Conservation (phyloP, 2,888 invertebrate genomes). For the Fragum sueziense region DNA sequence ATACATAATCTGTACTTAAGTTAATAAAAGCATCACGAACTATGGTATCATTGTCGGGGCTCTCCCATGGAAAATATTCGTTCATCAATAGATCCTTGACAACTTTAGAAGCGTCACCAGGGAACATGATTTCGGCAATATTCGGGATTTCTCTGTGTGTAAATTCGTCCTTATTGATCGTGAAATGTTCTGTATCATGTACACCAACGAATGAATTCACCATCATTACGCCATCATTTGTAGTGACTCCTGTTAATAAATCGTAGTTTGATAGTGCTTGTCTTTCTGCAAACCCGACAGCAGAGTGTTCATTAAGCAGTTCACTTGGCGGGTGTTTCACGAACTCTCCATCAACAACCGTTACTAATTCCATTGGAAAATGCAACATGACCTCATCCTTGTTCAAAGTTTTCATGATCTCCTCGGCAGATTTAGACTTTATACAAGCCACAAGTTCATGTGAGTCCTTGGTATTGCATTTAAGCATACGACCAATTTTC, state of each 20-base stretch:
- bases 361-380: conserved; percentile 85
- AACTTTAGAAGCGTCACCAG: conserved; percentile 21
- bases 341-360: conserved; percentile 91
- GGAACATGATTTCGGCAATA: conserved; percentile 26
- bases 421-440: conserved; percentile 39
- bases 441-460: conserved; percentile 53
- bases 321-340: conserved; percentile 86
- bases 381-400: conserved; percentile 29
- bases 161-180: conserved; percentile 12
- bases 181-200: conserved; percentile 89
- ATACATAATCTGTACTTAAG: conserved; percentile 35
- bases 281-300: conserved; percentile 76
- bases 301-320: conserved; percentile 91
- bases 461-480: conserved; percentile 52
- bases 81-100: conserved; percentile 9
- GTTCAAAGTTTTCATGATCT: conserved; percentile 49
- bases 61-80: conserved; percentile 36
- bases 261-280: conserved; percentile 83
- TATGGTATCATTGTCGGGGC: conserved; percentile 22
- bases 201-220: conserved; percentile 86
- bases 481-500: conserved; percentile 83
- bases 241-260: conserved; percentile 95
- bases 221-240: conserved; percentile 89
- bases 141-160: conserved; percentile 28
- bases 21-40: conserved; percentile 19